Evolutionary conservation across 2,888 invertebrate genomes (phyloP).

Genomic region (Mechanitis messenoides): DNA sequence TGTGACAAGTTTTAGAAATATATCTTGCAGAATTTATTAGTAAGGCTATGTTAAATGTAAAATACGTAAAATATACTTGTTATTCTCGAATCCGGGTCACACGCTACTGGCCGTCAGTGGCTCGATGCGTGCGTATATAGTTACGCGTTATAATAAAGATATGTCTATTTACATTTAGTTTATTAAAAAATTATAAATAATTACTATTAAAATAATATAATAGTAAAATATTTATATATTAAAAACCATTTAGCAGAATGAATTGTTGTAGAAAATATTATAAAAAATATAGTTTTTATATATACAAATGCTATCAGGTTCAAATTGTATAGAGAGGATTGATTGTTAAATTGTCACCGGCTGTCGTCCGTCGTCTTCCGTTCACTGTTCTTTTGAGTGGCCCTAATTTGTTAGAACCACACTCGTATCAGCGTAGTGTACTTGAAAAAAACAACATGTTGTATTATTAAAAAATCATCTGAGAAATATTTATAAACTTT

Average conservation of each 20-base stretch:
- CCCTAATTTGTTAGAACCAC: conserved; percentile 22
- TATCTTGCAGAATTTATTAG: no score
- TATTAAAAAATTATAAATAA: no score
- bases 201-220: no score
- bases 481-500: not conserved
- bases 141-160: no score
- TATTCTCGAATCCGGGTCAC: conserved; percentile 33
- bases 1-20: no score
- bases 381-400: conserved; percentile 46
- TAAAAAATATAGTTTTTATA: not conserved
- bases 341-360: conserved; percentile 61
- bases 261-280: no score
- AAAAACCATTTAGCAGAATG: no score
- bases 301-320: not conserved
- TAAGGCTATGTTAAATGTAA: not conserved
- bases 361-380: conserved; percentile 48
- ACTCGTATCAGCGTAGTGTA: not conserved
- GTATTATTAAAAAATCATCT: not conserved
- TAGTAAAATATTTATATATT: no score
- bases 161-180: no score
- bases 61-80: conserved; percentile 26
- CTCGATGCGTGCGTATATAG: conserved; percentile 20
- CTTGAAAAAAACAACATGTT: not conserved
- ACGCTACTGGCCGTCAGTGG: conserved; percentile 2
- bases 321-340: conserved; percentile 40